These are phyloP conservation scores for Carassius gibelio DNA, from an alignment of 2,113 vertebrate species.

Conservation along the genomic window DNA sequence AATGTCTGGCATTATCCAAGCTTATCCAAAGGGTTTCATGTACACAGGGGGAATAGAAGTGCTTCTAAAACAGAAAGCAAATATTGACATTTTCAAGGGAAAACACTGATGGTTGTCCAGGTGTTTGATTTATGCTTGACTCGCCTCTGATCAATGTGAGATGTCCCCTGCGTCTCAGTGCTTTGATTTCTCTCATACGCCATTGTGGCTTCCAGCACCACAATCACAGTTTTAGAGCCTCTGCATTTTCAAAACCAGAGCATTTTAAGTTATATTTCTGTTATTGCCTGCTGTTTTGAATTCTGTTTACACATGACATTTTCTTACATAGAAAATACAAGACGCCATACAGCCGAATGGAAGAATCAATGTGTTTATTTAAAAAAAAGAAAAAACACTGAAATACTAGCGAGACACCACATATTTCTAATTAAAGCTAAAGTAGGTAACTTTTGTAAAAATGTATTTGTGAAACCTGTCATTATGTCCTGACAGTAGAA, in stretches of 20 bases:
- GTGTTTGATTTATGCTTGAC: conserved; percentile 30
- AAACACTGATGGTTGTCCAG: conserved; percentile 24
- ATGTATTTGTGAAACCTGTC: no score
- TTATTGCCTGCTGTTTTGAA: neutral
- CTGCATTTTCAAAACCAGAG: neutral
- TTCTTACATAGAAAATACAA: neutral
- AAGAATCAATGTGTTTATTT: neutral
- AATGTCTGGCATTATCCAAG: conserved; percentile 42
- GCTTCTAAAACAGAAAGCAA: conserved; percentile 9
- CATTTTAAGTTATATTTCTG: neutral
- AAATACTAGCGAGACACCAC: neutral
- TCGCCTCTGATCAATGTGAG: conserved; percentile 24
- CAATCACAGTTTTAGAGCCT: neutral
- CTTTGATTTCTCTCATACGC: conserved; percentile 14
- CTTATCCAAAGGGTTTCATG: conserved; percentile 33
- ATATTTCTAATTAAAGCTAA: no score
- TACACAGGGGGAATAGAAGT: conserved; percentile 5
- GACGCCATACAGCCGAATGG: neutral
- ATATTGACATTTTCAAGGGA: conserved; percentile 39
- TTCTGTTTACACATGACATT: no score
- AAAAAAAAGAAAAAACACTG: neutral
- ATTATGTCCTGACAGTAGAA: no score
- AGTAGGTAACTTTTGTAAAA: no score
- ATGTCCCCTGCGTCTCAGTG: conserved; percentile 5
- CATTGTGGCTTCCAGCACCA: neutral